Conservation (phyloP, 2,888 invertebrate genomes). For the Nymphalis polychloros region DNA sequence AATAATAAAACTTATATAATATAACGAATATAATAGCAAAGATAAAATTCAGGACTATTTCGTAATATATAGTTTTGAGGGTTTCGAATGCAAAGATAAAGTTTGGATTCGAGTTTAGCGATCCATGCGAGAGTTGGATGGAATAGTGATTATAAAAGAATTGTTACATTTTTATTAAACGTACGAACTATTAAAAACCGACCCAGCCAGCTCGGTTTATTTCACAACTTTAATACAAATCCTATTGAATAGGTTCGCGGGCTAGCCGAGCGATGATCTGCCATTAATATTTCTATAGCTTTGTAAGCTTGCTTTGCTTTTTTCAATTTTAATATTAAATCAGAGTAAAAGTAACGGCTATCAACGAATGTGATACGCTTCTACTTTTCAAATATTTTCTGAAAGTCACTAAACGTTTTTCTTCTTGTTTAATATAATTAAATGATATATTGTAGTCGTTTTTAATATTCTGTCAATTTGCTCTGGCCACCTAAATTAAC, state of each 20-base stretch:
- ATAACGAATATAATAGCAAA: background rate
- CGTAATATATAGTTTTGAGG: background rate
- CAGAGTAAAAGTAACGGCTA: conserved; percentile 25
- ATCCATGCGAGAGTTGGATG: background rate
- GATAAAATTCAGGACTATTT: background rate
- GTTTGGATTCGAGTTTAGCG: background rate
- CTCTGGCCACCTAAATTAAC: too few relatives aligned
- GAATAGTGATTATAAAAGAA: conserved; percentile 21
- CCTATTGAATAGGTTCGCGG: conserved; percentile 33
- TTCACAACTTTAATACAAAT: conserved; percentile 36
- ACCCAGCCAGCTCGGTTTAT: conserved; percentile 29
- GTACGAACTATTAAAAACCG: conserved; percentile 22
- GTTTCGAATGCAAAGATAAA: background rate
- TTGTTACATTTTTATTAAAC: conserved; percentile 29
- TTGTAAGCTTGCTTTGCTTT: conserved; percentile 21
- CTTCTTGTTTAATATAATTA: background rate
- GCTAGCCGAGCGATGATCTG: conserved; percentile 23
- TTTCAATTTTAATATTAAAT: conserved; percentile 45
- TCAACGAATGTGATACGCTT: conserved; percentile 7
- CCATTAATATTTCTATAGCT: conserved; percentile 35
- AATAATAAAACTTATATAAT: background rate
- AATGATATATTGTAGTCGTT: background rate
- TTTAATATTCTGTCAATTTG: background rate
- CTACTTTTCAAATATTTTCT: conserved; percentile 2
- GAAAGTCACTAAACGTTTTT: background rate